A percentile compares a stretch with the other conserved stretches of the same genome.
phyloP scores from a whole-genome alignment of 2,113 vertebrate species.

The Nesospiza acunhae region DNA sequence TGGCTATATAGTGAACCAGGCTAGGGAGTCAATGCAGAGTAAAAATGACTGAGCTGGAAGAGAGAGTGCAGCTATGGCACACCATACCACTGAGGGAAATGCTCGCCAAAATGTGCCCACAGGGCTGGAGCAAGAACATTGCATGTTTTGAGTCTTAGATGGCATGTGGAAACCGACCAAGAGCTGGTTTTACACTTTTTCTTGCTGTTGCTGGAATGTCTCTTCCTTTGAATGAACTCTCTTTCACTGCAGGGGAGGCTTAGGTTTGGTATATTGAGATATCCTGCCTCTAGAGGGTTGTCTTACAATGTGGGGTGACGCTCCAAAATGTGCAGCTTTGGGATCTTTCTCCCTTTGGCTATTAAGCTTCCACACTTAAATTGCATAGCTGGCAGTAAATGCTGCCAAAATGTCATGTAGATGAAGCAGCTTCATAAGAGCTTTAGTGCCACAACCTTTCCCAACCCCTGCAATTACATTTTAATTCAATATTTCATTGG shows the following conservation, averaged over 20 bases:
- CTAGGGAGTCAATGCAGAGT: not conserved
- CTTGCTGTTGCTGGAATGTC: not conserved
- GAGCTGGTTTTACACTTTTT: not conserved
- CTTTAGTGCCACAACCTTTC: constrained; percentile 58
- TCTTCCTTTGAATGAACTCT: not conserved
- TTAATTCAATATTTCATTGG: constrained; percentile 67
- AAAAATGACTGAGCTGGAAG: not conserved
- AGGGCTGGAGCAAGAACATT: not conserved
- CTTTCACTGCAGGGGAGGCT: not conserved
- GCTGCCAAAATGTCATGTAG: constrained; percentile 43
- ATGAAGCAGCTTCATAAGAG: constrained; percentile 34
- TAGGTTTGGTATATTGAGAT: not conserved
- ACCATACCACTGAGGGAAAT: rapidly evolving
- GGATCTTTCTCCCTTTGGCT: not conserved
- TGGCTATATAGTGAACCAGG: not conserved
- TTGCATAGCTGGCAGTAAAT: constrained; percentile 29
- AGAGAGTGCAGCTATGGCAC: not conserved
- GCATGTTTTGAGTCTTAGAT: not conserved
- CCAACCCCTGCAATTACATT: constrained; percentile 56
- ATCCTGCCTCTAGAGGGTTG: not conserved
- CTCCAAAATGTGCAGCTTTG: not conserved
- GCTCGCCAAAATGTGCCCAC: not conserved
- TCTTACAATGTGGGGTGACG: not conserved
- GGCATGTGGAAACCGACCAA: not conserved
- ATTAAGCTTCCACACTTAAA: not conserved